Evolutionary conservation across 2,113 vertebrate species (phyloP).

Genomic region (Trichomycterus rosablanca): DNA sequence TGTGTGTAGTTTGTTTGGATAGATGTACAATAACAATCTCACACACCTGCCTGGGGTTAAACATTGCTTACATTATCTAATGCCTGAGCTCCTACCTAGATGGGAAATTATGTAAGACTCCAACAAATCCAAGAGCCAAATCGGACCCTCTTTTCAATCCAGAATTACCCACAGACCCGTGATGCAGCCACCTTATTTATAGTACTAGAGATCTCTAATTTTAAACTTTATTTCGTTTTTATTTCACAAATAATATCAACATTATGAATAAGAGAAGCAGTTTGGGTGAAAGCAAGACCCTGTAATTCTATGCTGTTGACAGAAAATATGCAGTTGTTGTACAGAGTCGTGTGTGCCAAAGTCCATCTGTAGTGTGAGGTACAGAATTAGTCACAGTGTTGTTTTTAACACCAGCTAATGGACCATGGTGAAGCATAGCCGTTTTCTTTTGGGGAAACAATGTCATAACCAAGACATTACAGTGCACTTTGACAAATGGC

Average conservation of each 20-base stretch:
- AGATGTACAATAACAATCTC: too few species aligned
- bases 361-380: background rate
- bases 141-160: slow-evolving; percentile 10
- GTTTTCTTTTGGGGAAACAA: background rate
- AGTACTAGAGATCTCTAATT: background rate
- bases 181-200: slow-evolving; percentile 3
- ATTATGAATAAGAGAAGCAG: slow-evolving; percentile 5
- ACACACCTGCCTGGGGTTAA: too few species aligned
- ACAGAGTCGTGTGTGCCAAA: background rate
- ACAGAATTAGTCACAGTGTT: background rate
- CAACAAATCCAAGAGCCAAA: background rate
- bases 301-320: background rate
- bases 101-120: too few species aligned
- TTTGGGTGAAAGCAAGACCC: background rate
- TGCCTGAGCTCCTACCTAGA: too few species aligned
- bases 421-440: background rate
- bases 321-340: background rate
- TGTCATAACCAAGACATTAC: background rate
- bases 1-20: too few species aligned
- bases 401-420: background rate
- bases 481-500: background rate
- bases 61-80: too few species aligned
- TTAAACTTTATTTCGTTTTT: background rate
- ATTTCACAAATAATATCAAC: background rate
- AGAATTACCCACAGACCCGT: slow-evolving; percentile 2